A percentile compares a stretch with the other conserved stretches of the same genome.
Conservation (phyloP, 1,140 invertebrate species). For the Thaumatotibia leucotreta region DNA sequence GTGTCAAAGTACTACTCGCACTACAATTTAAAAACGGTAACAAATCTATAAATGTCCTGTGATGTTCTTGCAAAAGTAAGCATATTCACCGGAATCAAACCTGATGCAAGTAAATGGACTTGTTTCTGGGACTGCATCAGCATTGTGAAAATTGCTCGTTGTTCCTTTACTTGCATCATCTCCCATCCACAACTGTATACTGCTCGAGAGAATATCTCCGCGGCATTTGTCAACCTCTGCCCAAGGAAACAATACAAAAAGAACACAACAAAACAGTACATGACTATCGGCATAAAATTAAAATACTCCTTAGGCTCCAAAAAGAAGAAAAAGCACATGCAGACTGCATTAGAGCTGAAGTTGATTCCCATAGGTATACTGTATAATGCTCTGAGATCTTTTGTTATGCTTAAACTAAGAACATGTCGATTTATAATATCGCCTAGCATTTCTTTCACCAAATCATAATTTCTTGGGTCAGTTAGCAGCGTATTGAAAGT, state of each 20-base stretch:
- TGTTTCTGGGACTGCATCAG: conserved; percentile 47
- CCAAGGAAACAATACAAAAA: conserved; percentile 62
- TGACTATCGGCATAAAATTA: conserved; percentile 40
- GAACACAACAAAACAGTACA: conserved; percentile 54
- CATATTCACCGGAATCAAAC: conserved; percentile 61
- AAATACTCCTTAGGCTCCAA: conserved; percentile 45
- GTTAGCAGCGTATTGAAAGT: conserved; percentile 23
- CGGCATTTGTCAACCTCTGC: conserved; percentile 49
- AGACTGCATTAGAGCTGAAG: conserved; percentile 49
- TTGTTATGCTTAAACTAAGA: conserved; percentile 33
- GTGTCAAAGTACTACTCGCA: no score
- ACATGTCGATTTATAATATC: conserved; percentile 38
- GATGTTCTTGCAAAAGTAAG: conserved; percentile 56
- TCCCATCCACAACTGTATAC: conserved; percentile 66
- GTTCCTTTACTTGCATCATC: conserved; percentile 46
- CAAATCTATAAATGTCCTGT: conserved; percentile 57
- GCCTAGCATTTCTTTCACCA: conserved; percentile 32
- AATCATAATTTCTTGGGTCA: background rate
- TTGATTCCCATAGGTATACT: conserved; percentile 52
- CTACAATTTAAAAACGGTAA: conserved; percentile 60
- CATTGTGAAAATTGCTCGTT: conserved; percentile 46
- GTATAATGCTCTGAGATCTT: conserved; percentile 46
- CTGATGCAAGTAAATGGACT: conserved; percentile 49
- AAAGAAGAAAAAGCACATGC: conserved; percentile 50
- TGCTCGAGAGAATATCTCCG: conserved; percentile 43